phyloP scores from a whole-genome alignment of 2,113 vertebrate genomes.

The Petrocephalus zakoni region DNA sequence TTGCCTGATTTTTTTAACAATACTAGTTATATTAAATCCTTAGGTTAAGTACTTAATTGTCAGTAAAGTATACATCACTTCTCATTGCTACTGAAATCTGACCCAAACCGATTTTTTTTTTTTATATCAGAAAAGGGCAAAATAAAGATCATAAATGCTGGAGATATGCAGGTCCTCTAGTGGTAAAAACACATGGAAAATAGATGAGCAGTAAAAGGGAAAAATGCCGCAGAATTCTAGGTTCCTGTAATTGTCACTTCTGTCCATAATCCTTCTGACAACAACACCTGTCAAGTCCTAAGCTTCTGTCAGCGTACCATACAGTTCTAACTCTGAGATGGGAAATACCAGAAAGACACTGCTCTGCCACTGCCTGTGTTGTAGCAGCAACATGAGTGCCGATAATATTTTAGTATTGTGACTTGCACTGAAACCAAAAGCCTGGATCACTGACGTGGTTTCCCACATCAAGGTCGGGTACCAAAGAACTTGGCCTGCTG shows the following conservation, averaged over 20 bases:
- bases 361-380: neutral
- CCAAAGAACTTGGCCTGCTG: too few species aligned
- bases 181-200: neutral
- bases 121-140: neutral
- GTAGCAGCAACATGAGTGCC: neutral
- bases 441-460: neutral
- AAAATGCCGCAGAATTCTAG: neutral
- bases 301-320: neutral
- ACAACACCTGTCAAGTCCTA: neutral
- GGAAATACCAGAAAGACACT: neutral
- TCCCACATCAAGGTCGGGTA: neutral
- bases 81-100: neutral
- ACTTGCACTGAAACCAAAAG: neutral
- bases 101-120: neutral
- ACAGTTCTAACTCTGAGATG: neutral
- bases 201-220: neutral
- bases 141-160: neutral
- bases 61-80: neutral
- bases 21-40: neutral
- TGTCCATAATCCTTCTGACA: neutral
- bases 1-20: neutral
- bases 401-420: neutral
- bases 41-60: neutral
- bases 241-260: neutral
- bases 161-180: neutral